Conservation (phyloP, 2,113 vertebrate species). For the Stomatorhinus ivindoensis region DNA sequence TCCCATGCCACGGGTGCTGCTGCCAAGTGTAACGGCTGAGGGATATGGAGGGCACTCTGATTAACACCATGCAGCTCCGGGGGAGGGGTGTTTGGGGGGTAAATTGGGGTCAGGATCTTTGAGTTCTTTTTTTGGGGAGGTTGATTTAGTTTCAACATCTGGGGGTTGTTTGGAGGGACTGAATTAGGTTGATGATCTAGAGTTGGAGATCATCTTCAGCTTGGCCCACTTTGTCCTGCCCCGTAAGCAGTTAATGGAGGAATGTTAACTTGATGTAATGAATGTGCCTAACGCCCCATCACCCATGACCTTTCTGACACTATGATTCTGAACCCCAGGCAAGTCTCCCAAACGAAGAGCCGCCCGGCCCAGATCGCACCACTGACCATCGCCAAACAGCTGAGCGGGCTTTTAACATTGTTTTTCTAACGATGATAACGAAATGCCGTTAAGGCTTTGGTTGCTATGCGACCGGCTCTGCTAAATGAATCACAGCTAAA, state of each 20-base stretch:
- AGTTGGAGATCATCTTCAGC: not conserved
- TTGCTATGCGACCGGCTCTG: constrained; percentile 1
- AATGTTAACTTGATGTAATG: not conserved
- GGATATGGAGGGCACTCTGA: not conserved
- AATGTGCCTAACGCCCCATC: not conserved
- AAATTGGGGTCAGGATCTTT: not conserved
- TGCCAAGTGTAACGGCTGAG: not conserved
- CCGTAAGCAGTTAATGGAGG: not conserved
- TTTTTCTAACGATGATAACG: not conserved
- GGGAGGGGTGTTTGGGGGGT: not conserved
- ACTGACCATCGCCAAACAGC: not conserved
- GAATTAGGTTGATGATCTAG: not conserved
- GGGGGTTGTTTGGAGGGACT: not conserved
- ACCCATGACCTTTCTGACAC: not conserved
- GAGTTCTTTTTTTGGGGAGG: not conserved
- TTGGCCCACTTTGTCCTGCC: not conserved
- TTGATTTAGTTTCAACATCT: not conserved
- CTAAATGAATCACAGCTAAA: constrained; percentile 7
- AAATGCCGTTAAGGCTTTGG: not conserved
- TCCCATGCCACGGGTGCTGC: not conserved
- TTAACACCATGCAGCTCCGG: not conserved
- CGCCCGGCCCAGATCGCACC: not conserved
- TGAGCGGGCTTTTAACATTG: not conserved
- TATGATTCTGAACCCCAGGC: not conserved
- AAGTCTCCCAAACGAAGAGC: not conserved